Evolutionary conservation across 2,113 vertebrate genomes (phyloP).

Genomic region (Canis aureus): DNA sequence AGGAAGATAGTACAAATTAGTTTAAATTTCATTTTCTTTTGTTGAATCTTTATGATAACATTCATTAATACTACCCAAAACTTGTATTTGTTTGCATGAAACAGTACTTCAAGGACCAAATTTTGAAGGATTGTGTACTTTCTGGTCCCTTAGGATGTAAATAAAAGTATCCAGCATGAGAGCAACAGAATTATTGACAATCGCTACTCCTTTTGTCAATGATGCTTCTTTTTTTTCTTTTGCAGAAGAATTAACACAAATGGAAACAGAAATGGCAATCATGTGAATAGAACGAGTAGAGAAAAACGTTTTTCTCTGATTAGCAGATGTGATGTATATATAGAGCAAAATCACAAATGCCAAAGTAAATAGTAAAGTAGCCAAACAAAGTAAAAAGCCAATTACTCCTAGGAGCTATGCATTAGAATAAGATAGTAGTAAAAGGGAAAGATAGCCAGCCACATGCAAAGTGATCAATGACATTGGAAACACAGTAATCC

Average conservation of each 20-base stretch:
- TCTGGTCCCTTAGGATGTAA: not conserved
- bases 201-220: not conserved
- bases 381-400: not conserved
- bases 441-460: not conserved
- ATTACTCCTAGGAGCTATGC: not conserved
- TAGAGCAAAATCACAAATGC: not conserved
- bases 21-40: not conserved
- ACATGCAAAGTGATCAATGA: not conserved
- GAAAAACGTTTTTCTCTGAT: not conserved
- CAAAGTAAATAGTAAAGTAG: not conserved
- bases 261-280: not conserved
- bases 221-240: not conserved
- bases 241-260: not conserved
- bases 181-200: not conserved
- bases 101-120: not conserved
- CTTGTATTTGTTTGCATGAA: not conserved
- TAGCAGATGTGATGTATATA: not conserved
- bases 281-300: not conserved
- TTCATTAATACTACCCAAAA: not conserved
- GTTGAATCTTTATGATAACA: not conserved
- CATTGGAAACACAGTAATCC: not conserved
- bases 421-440: not conserved
- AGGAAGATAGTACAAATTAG: not conserved
- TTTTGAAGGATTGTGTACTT: not conserved
- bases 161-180: not conserved